Conservation (phyloP, 2,113 vertebrate species). For the Phodopus roborovskii region DNA sequence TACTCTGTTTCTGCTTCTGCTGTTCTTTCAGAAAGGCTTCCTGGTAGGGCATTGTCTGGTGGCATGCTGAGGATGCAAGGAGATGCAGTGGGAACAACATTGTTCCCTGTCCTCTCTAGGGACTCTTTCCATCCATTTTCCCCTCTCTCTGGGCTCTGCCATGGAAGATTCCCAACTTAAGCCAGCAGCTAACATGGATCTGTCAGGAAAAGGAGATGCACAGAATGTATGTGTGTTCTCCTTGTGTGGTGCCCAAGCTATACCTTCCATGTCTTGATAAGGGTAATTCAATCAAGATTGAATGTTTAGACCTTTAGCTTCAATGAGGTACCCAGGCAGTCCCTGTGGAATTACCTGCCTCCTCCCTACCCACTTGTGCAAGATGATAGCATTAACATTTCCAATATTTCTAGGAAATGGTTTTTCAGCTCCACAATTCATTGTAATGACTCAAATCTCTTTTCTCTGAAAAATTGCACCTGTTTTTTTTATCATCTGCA, state of each 20-base stretch:
- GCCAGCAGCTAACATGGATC: not conserved
- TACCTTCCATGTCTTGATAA: not conserved
- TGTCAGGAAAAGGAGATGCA: not conserved
- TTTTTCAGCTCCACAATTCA: slow-evolving; percentile 76
- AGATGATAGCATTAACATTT: slow-evolving; percentile 83
- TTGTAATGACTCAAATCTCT: slow-evolving; percentile 77
- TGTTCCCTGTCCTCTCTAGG: not conserved
- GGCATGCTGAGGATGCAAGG: not conserved
- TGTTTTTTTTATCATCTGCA: slow-evolving; percentile 59
- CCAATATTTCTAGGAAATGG: slow-evolving; percentile 70
- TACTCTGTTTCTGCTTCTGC: not conserved
- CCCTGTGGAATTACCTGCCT: slow-evolving; percentile 9
- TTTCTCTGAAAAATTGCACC: slow-evolving; percentile 74
- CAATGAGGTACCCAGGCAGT: slow-evolving; percentile 61
- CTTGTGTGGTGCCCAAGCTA: not conserved
- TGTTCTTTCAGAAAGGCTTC: not conserved
- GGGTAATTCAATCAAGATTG: slow-evolving; percentile 63
- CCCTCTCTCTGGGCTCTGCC: not conserved
- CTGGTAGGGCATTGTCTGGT: fast-evolving
- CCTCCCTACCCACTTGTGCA: slow-evolving; percentile 57
- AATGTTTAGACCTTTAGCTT: slow-evolving; percentile 72
- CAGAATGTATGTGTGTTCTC: not conserved
- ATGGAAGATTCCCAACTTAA: not conserved
- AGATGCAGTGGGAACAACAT: fast-evolving
- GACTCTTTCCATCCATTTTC: fast-evolving